Evolutionary conservation across 2,888 invertebrate species (phyloP).

Genomic region (Drosophila neoperkinsi): DNA sequence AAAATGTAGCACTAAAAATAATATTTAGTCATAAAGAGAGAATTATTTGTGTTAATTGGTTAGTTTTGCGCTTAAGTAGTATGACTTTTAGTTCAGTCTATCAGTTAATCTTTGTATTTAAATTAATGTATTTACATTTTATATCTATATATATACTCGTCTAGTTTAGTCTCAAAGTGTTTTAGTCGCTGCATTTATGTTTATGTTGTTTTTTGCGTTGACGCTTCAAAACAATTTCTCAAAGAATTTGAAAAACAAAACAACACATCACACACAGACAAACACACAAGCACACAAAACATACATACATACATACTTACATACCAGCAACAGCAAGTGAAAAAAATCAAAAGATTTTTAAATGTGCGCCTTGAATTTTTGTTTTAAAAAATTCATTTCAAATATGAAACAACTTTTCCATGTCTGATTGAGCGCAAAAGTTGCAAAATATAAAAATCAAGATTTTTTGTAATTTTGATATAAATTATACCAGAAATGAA

Average conservation of each 20-base stretch:
- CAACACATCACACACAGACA: slow-evolving; percentile 42
- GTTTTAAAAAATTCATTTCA: slow-evolving; percentile 78
- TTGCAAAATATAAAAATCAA: slow-evolving; percentile 17
- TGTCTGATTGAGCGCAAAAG: slow-evolving; percentile 61
- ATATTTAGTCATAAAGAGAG: slow-evolving; percentile 61
- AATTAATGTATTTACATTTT: slow-evolving; percentile 44
- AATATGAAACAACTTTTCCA: slow-evolving; percentile 30
- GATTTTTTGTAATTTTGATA: slow-evolving; percentile 65
- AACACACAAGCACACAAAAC: slow-evolving; percentile 14
- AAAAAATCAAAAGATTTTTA: not conserved
- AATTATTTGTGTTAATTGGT: slow-evolving; percentile 47
- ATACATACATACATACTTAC: slow-evolving; percentile 1
- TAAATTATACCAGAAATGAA: slow-evolving; percentile 58
- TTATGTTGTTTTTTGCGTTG: slow-evolving; percentile 42
- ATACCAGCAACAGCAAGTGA: slow-evolving; percentile 23
- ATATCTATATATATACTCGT: slow-evolving; percentile 13
- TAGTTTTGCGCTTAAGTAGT: slow-evolving; percentile 23
- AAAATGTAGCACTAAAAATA: slow-evolving; percentile 33
- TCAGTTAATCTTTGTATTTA: slow-evolving; percentile 16
- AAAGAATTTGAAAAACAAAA: slow-evolving; percentile 56
- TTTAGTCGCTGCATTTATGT: slow-evolving; percentile 65
- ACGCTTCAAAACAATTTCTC: slow-evolving; percentile 41
- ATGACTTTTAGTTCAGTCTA: slow-evolving; percentile 3
- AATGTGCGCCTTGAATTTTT: slow-evolving; percentile 71
- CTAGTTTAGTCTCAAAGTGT: slow-evolving; percentile 18